Conservation (phyloP, 2,797 vertebrate genomes). For the Numenius phaeopus region DNA sequence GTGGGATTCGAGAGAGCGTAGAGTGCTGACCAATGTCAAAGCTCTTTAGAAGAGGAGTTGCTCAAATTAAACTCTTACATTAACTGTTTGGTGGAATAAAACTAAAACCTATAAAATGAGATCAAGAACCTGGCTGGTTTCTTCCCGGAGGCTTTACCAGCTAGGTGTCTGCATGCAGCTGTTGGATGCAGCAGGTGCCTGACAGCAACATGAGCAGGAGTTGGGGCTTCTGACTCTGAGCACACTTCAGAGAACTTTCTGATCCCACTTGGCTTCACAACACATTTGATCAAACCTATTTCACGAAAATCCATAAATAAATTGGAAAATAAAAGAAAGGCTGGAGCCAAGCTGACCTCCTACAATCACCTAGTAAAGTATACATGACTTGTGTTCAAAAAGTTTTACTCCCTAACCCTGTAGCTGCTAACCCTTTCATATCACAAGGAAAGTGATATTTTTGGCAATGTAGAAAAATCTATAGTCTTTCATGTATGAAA, state of each 20-base stretch:
- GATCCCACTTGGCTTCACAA: not conserved
- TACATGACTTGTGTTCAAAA: not conserved
- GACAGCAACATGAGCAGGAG: not conserved
- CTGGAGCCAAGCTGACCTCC: not conserved
- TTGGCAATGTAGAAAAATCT: not conserved
- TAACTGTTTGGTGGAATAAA: not conserved
- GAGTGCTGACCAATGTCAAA: not conserved
- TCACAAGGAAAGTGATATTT: not conserved
- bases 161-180: accelerated
- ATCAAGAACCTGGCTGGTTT: accelerated
- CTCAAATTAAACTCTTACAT: not conserved
- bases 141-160: accelerated
- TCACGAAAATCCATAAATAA: not conserved
- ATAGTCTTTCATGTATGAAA: not conserved
- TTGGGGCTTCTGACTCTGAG: not conserved
- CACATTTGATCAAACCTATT: not conserved
- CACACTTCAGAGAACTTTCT: not conserved
- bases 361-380: not conserved
- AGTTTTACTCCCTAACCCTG: not conserved
- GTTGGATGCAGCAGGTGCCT: accelerated
- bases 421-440: not conserved
- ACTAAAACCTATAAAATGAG: not conserved
- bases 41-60: not conserved
- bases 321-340: not conserved
- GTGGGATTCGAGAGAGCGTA: accelerated